These are phyloP conservation scores for Phymanthus crucifer DNA, from an alignment of 92 coral and sea anemone genomes.

Conservation along the genomic window DNA sequence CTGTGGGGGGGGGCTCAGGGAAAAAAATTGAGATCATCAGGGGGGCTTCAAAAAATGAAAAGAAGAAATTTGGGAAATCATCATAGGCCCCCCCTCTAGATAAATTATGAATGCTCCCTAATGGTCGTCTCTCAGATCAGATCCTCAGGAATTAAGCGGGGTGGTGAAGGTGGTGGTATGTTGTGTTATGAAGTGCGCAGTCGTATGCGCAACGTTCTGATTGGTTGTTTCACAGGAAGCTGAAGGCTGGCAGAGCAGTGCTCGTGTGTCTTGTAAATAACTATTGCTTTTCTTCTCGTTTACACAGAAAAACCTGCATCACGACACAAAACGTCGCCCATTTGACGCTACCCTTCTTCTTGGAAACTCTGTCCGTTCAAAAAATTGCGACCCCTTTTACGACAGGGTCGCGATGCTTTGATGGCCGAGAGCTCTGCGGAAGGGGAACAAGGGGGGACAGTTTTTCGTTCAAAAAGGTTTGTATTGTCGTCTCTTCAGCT, in stretches of 20 bases:
- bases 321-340: conserved; percentile 17
- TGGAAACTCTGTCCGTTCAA: conserved; percentile 31
- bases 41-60: too few species aligned
- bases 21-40: too few species aligned
- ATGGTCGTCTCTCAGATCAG: too few species aligned
- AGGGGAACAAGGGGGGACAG: conserved; percentile 99
- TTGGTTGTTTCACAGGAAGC: conserved; percentile 40
- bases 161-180: not conserved
- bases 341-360: conserved; percentile 17
- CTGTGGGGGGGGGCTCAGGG: too few species aligned
- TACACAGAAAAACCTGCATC: conserved; percentile 10
- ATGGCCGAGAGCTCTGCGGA: conserved; percentile 98
- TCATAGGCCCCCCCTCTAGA: too few species aligned
- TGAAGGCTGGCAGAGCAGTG: conserved; percentile 24
- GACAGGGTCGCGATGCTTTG: conserved; percentile 97
- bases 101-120: too few species aligned
- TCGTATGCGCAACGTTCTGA: conserved; percentile 6
- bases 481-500: conserved; percentile 34
- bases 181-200: conserved; percentile 27
- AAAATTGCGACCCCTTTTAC: conserved; percentile 55
- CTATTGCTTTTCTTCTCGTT: conserved; percentile 16
- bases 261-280: conserved; percentile 52
- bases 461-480: conserved; percentile 92
- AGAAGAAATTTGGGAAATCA: too few species aligned
- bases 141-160: not conserved